Conservation (phyloP, 2,888 invertebrate species). For the Dasysyrphus tricinctus region DNA sequence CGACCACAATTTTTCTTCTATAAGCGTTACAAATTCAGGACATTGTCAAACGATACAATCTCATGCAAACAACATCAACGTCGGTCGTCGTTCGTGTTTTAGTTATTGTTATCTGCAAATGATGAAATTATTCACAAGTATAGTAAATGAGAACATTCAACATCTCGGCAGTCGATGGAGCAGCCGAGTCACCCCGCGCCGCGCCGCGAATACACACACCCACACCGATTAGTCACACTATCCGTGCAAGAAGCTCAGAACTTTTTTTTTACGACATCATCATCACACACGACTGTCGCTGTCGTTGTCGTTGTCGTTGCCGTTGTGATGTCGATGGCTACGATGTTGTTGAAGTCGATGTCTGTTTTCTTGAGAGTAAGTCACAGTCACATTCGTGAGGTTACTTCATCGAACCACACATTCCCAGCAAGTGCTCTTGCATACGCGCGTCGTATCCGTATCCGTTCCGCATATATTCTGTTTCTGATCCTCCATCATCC, state of each 20-base stretch:
- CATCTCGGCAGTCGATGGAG: constrained; percentile 29
- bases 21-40: constrained; percentile 44
- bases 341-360: constrained; percentile 33
- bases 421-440: constrained; percentile 43
- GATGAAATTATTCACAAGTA: constrained; percentile 43
- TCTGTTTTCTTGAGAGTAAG: constrained; percentile 67
- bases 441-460: constrained; percentile 62
- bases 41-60: constrained; percentile 31
- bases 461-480: constrained; percentile 51
- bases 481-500: constrained; percentile 68
- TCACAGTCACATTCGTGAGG: constrained; percentile 72
- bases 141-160: constrained; percentile 44
- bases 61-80: constrained; percentile 47
- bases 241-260: constrained; percentile 69
- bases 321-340: neutral
- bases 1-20: constrained; percentile 8
- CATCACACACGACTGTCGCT: constrained; percentile 58
- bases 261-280: constrained; percentile 47
- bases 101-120: constrained; percentile 52
- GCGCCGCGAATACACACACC: constrained; percentile 61
- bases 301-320: constrained; percentile 1
- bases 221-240: constrained; percentile 68
- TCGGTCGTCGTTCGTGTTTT: constrained; percentile 18
- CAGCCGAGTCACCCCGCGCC: constrained; percentile 11
- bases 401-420: constrained; percentile 58